These are phyloP conservation scores for Cotesia vestalis DNA, from an alignment of 1,140 invertebrate species.

Conservation along the genomic window DNA sequence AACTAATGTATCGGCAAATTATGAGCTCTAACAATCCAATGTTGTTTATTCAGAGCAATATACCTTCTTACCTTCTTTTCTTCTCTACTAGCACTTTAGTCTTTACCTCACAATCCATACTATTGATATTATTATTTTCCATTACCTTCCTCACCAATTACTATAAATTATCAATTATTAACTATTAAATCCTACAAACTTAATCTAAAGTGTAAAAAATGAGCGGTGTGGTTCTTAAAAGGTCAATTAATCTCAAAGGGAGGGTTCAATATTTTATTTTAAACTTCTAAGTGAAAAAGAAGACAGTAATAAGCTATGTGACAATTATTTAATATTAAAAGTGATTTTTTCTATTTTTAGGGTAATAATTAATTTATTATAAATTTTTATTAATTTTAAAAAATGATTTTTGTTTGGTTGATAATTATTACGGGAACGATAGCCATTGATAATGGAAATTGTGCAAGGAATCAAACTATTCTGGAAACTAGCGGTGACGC, in stretches of 20 bases:
- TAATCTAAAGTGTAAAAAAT: too few species aligned
- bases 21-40: not conserved
- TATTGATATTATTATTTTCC: too few species aligned
- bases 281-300: too few species aligned
- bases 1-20: not conserved
- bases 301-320: too few species aligned
- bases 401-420: slow-evolving; percentile 24
- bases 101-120: too few species aligned
- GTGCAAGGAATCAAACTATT: slow-evolving; percentile 34
- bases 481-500: slow-evolving; percentile 56
- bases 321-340: too few species aligned
- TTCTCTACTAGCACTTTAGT: not conserved
- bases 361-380: not conserved
- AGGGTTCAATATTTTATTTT: too few species aligned
- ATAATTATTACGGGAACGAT: slow-evolving; percentile 20
- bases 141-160: too few species aligned
- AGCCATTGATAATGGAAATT: slow-evolving; percentile 29
- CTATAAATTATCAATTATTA: too few species aligned
- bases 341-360: not conserved
- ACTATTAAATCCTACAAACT: too few species aligned
- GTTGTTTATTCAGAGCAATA: not conserved
- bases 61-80: not conserved
- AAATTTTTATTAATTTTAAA: not conserved
- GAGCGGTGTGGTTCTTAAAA: too few species aligned
- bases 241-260: too few species aligned